A percentile compares a stretch with the other conserved stretches of the same genome.
Evolutionary conservation across 1,140 invertebrate species (phyloP).

Genomic region (Homarus americanus): DNA sequence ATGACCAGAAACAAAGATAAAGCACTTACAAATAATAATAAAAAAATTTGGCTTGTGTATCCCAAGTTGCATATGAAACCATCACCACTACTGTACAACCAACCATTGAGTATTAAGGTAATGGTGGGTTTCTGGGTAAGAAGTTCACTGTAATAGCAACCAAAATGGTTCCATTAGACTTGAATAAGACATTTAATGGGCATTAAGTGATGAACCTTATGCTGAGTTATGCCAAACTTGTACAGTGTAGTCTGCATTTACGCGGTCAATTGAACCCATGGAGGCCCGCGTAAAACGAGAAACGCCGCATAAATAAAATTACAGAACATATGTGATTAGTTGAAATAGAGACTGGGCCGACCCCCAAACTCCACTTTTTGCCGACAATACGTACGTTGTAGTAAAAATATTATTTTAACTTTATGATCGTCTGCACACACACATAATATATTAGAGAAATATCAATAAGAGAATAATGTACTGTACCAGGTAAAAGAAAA

Average conservation of each 20-base stretch:
- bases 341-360: too few relatives aligned
- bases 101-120: background rate
- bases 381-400: too few relatives aligned
- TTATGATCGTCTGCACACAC: too few relatives aligned
- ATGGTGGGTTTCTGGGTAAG: background rate
- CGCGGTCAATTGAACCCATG: too few relatives aligned
- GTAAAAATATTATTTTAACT: too few relatives aligned
- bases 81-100: background rate
- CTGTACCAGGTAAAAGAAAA: too few relatives aligned
- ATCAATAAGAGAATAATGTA: too few relatives aligned
- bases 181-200: background rate
- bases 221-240: background rate
- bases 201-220: background rate
- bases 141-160: background rate
- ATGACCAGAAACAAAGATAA: background rate
- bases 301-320: too few relatives aligned
- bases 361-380: too few relatives aligned
- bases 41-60: background rate
- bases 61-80: background rate
- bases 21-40: constrained; percentile 11
- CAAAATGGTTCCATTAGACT: background rate
- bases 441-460: too few relatives aligned
- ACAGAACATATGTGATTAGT: too few relatives aligned
- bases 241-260: background rate
- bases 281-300: too few relatives aligned